A percentile compares a stretch with the other conserved stretches of the same genome.
Conservation (phyloP, 2,888 invertebrate genomes). For the Meteorus colon region DNA sequence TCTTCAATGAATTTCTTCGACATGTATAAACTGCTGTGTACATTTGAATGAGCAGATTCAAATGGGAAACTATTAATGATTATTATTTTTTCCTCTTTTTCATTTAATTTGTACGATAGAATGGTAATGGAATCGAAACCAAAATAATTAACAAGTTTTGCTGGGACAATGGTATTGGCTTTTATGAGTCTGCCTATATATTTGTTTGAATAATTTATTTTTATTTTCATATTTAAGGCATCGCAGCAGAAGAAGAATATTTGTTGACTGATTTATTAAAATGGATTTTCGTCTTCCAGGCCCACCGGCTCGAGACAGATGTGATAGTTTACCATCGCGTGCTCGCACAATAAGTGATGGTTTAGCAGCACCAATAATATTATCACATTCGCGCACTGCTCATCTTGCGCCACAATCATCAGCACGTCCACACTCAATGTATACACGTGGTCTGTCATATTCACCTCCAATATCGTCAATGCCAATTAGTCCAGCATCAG, state of each 20-base stretch:
- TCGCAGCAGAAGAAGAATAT: background rate
- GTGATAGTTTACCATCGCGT: conserved; percentile 88
- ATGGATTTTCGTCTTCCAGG: conserved; percentile 60
- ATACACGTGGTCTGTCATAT: conserved; percentile 73
- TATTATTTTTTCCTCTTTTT: conserved; percentile 1
- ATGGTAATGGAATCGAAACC: conserved; percentile 21
- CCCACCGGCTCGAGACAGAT: conserved; percentile 79
- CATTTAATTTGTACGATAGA: background rate
- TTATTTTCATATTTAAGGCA: background rate
- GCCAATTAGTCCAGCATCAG: conserved; percentile 79
- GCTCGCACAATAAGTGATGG: conserved; percentile 81
- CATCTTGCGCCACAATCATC: conserved; percentile 73
- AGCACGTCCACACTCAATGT: conserved; percentile 73
- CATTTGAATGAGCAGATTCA: conserved; percentile 39
- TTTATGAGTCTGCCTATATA: conserved; percentile 38
- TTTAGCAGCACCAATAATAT: conserved; percentile 67
- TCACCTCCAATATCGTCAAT: conserved; percentile 76
- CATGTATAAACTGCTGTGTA: conserved; percentile 40
- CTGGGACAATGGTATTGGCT: conserved; percentile 59
- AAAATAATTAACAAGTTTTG: conserved; percentile 47
- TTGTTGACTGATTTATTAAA: background rate
- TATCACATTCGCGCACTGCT: conserved; percentile 69
- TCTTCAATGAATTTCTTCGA: conserved; percentile 25
- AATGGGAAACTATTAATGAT: background rate
- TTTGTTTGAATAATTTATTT: background rate